Percentiles rank a stretch among this genome's conserved stretches.
Evolutionary conservation across 1,140 invertebrate species (phyloP).

Genomic region (Polyergus mexicanus): DNA sequence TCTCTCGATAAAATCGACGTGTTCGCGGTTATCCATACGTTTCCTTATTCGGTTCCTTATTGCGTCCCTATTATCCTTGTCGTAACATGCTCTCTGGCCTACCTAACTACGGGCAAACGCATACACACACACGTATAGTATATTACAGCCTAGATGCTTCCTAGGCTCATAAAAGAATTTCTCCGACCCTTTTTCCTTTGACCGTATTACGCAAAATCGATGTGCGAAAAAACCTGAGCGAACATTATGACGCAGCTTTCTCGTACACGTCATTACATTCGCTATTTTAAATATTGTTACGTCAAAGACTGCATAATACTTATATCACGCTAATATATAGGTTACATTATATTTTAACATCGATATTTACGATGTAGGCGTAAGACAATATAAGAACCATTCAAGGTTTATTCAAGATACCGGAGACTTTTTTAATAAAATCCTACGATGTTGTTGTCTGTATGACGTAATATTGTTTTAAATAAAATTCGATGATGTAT

Average conservation of each 20-base stretch:
- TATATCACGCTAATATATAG: background rate
- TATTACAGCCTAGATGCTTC: background rate
- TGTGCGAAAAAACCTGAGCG: background rate
- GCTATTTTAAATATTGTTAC: constrained; percentile 42
- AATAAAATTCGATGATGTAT: background rate
- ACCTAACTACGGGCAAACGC: constrained; percentile 6
- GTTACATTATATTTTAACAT: background rate
- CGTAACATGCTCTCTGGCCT: constrained; percentile 21
- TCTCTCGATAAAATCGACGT: background rate
- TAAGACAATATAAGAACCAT: constrained; percentile 10
- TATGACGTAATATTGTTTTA: background rate
- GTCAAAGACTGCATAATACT: constrained; percentile 28
- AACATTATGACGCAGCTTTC: constrained; percentile 32
- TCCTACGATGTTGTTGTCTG: background rate
- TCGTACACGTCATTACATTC: constrained; percentile 35
- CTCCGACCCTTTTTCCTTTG: constrained; percentile 1
- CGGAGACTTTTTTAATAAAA: constrained; percentile 23
- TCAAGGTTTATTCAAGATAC: constrained; percentile 11
- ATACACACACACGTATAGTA: background rate
- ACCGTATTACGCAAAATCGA: constrained; percentile 37
- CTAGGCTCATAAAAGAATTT: constrained; percentile 38
- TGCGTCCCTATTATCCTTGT: constrained; percentile 49
- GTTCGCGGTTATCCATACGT: constrained; percentile 25
- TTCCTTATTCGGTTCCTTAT: constrained; percentile 48
- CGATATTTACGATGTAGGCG: background rate